Conservation (phyloP, 2,888 invertebrate genomes). For the Rhingia rostrata region DNA sequence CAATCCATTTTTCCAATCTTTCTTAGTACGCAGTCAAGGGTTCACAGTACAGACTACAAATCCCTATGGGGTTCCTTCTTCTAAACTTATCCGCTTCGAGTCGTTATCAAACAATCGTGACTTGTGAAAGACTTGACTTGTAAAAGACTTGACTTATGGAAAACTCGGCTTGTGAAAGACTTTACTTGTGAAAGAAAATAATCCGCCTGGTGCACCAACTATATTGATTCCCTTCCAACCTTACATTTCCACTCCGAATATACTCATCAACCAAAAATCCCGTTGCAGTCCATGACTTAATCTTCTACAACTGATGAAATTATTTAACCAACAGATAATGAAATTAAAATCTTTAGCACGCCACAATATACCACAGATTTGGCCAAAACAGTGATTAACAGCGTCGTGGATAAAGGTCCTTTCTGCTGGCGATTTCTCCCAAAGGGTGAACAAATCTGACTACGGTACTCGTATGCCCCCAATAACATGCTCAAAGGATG, state of each 20-base stretch:
- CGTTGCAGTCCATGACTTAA: background rate
- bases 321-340: background rate
- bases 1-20: too few relatives aligned
- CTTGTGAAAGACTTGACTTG: too few relatives aligned
- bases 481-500: slow-evolving; percentile 18
- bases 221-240: too few relatives aligned
- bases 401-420: slow-evolving; percentile 12
- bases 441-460: slow-evolving; percentile 49
- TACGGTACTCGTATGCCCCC: slow-evolving; percentile 26
- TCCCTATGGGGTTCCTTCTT: too few relatives aligned
- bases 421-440: slow-evolving; percentile 7
- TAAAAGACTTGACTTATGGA: too few relatives aligned
- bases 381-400: slow-evolving; percentile 55
- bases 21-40: too few relatives aligned
- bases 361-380: slow-evolving; percentile 54
- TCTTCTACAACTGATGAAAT: background rate
- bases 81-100: too few relatives aligned
- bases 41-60: too few relatives aligned
- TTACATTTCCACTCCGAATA: background rate
- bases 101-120: too few relatives aligned
- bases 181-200: too few relatives aligned
- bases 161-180: too few relatives aligned
- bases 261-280: background rate
- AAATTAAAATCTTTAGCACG: slow-evolving; percentile 12
- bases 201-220: too few relatives aligned